phyloP scores from a whole-genome alignment of 2,888 invertebrate genomes.

The Zhuqinia jingwanae region DNA sequence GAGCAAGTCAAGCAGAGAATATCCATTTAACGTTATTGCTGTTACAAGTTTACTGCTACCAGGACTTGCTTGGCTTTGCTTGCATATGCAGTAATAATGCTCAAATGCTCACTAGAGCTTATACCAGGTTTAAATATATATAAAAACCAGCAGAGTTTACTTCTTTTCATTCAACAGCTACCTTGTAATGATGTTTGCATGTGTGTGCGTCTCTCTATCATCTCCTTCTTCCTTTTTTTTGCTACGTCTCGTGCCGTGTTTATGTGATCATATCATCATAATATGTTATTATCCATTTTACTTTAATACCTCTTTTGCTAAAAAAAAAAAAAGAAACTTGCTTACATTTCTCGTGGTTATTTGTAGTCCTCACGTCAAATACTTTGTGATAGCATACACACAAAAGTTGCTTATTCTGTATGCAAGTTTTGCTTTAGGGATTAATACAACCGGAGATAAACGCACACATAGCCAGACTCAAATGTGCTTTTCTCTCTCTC shows the following conservation, averaged over 20 bases:
- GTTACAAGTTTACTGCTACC: conserved; percentile 25
- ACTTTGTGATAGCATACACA: not conserved
- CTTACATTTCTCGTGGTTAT: conserved; percentile 37
- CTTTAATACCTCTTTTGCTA: not conserved
- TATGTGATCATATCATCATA: not conserved
- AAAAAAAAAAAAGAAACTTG: no score
- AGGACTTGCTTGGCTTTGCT: not conserved
- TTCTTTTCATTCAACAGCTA: conserved; percentile 24
- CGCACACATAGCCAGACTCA: no score
- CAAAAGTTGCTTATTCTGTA: not conserved
- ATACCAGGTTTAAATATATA: not conserved
- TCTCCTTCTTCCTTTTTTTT: no score
- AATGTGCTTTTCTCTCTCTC: not conserved
- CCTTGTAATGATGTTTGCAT: conserved; percentile 16
- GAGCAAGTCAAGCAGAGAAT: conserved; percentile 44
- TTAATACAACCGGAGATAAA: not conserved
- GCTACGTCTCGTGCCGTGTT: not conserved
- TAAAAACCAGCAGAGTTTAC: conserved; percentile 18
- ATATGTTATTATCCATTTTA: conserved; percentile 12
- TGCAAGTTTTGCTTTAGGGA: not conserved
- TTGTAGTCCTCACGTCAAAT: not conserved
- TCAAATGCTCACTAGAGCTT: not conserved
- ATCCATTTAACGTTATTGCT: conserved; percentile 51
- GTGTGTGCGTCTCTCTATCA: conserved; percentile 2
- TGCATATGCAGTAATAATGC: not conserved